These are phyloP conservation scores for Mimas tiliae DNA, from an alignment of 2,888 invertebrate species.

Conservation along the genomic window DNA sequence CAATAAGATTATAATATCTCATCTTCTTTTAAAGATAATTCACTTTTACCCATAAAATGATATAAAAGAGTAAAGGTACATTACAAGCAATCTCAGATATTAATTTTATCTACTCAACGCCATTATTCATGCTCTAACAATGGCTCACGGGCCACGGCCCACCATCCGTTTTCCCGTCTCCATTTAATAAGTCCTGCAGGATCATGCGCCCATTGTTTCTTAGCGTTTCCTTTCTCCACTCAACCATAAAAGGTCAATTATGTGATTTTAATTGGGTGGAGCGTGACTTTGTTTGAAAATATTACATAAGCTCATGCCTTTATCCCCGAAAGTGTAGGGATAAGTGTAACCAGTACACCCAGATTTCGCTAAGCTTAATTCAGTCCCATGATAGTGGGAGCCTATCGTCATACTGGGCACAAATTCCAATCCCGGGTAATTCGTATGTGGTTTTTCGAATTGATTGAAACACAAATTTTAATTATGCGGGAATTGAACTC, in stretches of 20 bases:
- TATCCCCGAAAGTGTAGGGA: too few species aligned
- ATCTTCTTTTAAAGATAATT: too few species aligned
- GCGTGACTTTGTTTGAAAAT: background rate
- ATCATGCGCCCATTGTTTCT: conserved; percentile 39
- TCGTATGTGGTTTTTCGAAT: too few species aligned
- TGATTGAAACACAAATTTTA: too few species aligned
- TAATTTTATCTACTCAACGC: background rate
- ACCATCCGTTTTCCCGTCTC: conserved; percentile 22
- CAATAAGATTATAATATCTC: too few species aligned
- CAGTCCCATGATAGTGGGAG: background rate
- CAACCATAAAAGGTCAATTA: conserved; percentile 38
- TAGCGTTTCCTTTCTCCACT: conserved; percentile 37
- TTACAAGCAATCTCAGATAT: background rate
- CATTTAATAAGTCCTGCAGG: conserved; percentile 36
- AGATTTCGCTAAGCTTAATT: too few species aligned
- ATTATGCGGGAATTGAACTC: background rate
- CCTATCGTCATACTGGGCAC: too few species aligned
- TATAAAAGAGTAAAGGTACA: background rate
- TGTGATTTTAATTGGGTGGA: conserved; percentile 36
- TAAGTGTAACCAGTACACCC: too few species aligned
- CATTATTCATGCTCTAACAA: conserved; percentile 10
- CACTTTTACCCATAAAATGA: background rate
- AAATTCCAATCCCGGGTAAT: too few species aligned
- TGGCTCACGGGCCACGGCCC: background rate
- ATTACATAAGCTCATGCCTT: too few species aligned